These are phyloP conservation scores for Gasterosteus aculeatus DNA, from an alignment of 2,113 vertebrate genomes.

Conservation along the genomic window DNA sequence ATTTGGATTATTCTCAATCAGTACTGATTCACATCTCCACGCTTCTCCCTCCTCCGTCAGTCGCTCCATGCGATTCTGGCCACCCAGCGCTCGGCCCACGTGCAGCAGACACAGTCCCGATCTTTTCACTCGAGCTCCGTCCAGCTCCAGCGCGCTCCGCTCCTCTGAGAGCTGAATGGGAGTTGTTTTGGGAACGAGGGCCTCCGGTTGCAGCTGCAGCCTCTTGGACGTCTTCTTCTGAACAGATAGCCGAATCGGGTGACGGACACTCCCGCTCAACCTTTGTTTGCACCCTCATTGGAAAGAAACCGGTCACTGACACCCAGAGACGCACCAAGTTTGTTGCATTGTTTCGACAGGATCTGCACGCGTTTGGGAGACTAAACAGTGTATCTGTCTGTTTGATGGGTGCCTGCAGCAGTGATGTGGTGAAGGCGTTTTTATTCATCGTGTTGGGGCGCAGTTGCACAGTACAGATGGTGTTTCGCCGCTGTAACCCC, in stretches of 20 bases:
- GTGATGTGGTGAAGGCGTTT: neutral
- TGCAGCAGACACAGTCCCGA: neutral
- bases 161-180: conserved; percentile 36
- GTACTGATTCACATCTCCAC: conserved; percentile 20
- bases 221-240: conserved; percentile 25
- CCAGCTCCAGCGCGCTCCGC: neutral
- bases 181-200: conserved; percentile 33
- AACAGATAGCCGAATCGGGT: conserved; percentile 54
- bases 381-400: neutral
- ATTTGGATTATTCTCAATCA: conserved; percentile 33
- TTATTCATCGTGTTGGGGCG: neutral
- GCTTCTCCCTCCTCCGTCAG: conserved; percentile 20
- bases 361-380: conserved; percentile 1
- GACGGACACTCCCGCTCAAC: conserved; percentile 47
- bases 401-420: neutral
- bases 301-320: conserved; percentile 32
- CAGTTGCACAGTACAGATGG: neutral
- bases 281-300: conserved; percentile 52
- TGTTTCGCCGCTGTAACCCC: conserved; percentile 16
- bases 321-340: conserved; percentile 20
- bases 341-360: conserved; percentile 12
- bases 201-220: conserved; percentile 12
- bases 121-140: conserved; percentile 7
- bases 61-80: conserved; percentile 40
- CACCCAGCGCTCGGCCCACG: conserved; percentile 1